Base-by-base conservation (phyloP, 1,140 invertebrate species). In the Palaemon carinicauda region DNA sequence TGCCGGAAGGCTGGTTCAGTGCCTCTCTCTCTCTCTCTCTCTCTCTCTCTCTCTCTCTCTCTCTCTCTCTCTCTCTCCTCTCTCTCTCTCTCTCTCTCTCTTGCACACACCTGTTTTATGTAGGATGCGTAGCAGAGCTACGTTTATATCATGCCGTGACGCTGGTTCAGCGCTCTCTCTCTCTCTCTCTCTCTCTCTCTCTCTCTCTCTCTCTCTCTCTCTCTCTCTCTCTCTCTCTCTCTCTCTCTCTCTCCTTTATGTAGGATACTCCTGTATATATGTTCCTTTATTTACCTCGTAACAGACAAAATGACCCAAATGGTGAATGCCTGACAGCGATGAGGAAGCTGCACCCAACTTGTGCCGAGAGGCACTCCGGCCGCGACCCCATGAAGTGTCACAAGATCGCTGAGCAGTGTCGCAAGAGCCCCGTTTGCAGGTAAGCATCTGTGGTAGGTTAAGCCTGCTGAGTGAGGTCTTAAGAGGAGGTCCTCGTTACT, bases 261-360 rank as follows among this genome's bases (percentile, higher is more conserved):
- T 10, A 65, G 10, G 27, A 9, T 15, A 17, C 31, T 0, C 12
- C 75, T 0, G 4, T 78, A 12, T 9, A 3, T 12, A 19, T 9
- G 24, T 4, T 12, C 21, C 51, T 54, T 14, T 21, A 41, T 24
- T 24, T 50, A n/a, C 75, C 24, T 50, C 41, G 4, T 21, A 19
- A 27, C 56, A 89, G 88, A 82, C 86, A 89, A 83, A 89, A 82
- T 21, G 88, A 89, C 69, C 86, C 78, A 14, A 82, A 89, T 27
- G 88, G 88, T 0, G 85, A 89, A 82, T 89, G 88, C 31, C 80
- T 89, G 78, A 89, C 86, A 7, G 88, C 88, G 17, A 89, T 89
- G 88, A 31, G 88, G 29, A 85, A 86, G 50, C 82, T 89, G 15
- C 88, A 89, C 81, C 88, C 88, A 1, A 89, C 82, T 21, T 89